Percentiles rank a stretch among this genome's conserved stretches.
Evolutionary conservation across 2,888 invertebrate genomes (phyloP).

Genomic region (Nomada flava): DNA sequence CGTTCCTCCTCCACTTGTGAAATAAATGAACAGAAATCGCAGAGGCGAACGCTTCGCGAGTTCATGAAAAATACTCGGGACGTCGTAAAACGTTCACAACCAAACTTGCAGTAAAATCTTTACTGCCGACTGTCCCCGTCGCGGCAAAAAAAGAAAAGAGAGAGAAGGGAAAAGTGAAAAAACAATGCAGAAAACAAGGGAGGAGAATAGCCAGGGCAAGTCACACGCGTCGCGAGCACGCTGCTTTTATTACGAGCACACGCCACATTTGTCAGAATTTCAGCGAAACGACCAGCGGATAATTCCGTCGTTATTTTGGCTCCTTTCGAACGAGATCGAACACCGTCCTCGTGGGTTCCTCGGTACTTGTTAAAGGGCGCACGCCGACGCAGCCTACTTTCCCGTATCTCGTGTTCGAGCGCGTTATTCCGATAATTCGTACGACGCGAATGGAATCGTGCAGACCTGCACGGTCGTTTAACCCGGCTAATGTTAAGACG

Average conservation of each 20-base stretch:
- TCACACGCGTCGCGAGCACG: too few species aligned
- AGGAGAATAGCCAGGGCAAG: background rate
- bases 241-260: background rate
- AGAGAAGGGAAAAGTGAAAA: background rate
- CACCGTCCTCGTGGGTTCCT: conserved; percentile 14
- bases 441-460: background rate
- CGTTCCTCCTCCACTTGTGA: background rate
- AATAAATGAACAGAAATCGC: too few species aligned
- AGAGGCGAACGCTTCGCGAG: conserved; percentile 1
- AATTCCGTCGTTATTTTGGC: conserved; percentile 11
- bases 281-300: conserved; percentile 1
- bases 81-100: conserved; percentile 31
- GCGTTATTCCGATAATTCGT: conserved; percentile 1
- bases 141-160: background rate
- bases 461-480: conserved; percentile 7
- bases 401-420: conserved; percentile 4
- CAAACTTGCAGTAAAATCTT: conserved; percentile 35
- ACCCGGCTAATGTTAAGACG: background rate
- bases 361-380: conserved; percentile 18
- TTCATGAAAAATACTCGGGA: conserved; percentile 28
- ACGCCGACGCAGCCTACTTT: conserved; percentile 34
- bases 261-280: conserved; percentile 9
- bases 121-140: background rate
- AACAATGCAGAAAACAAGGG: background rate
- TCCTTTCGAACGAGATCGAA: conserved; percentile 16